Base-by-base conservation (phyloP, 2,888 invertebrate genomes). In the Hermaeophaga mercurialis region DNA sequence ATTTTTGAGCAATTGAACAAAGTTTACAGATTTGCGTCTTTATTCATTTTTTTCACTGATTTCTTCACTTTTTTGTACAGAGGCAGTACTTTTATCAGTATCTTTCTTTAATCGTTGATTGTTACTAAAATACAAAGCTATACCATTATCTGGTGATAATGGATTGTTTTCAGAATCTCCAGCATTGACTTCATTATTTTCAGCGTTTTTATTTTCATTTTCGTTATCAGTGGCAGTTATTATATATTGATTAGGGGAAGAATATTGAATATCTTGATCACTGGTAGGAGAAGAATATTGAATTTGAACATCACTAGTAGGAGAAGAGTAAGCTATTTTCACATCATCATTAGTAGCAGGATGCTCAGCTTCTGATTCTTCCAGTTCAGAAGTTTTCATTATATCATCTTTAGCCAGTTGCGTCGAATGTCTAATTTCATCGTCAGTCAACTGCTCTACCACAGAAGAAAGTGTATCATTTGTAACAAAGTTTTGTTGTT, bases 121-220 rank as follows among this genome's bases (percentile, higher is more conserved):
- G 58, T 73, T 75, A 54, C 67, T 74, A 64, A 84, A 85, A 68
- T 81, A 85, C 22, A 85, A 75, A 0, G 85, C 85, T 0, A 85
- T 83, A 47, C 84, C 84, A 47, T 83, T 83, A 22, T 84, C 81
- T 48, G 82, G 81, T n/a, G n/a, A n/a, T 3, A 82, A 72, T 4
- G 83, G 78, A 9, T 78, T 74, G 0, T 81, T 52, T 33, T 62
- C 49, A 22, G 50, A 41, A 52, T 66, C 62, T 14, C 61, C 61
- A 70, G 64, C 0, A 69, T 69, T 28, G 70, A 76, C 11, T 70
- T 75, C 1, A 19, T 49, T 59, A 9, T 55, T 59, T 19, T 59
- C 59, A 36, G 58, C 56, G 11, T 54, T 18, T 11, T n/a, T 41
- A 18, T 22, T 12, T 22, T 47, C 49, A 6, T 26, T 52, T 24